Evolutionary conservation across 2,113 vertebrate genomes (phyloP), one percentile per base, ranked within the genome.

Genomic region (Planiliza haematocheilus): DNA sequence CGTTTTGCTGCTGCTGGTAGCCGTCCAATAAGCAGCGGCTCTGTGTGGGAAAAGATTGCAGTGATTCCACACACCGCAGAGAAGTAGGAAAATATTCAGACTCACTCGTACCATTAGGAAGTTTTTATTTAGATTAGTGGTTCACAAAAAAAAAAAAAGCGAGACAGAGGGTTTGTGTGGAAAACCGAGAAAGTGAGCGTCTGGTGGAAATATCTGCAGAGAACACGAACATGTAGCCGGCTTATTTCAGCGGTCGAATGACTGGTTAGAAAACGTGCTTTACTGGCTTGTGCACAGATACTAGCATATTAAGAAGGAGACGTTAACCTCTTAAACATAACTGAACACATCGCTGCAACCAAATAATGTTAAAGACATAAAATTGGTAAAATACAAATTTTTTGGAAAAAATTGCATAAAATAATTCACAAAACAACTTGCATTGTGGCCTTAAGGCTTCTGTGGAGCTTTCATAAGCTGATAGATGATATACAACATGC

Each of bases 131-230:
- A 37, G 18, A 66, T 39, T 55, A 37, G 61, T 46, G 75, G 72
- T 48, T 20, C 0, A 14, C 3, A 30, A 30, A 30, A 30, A 30
- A 14, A 52, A 51, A 55, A 74, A 38, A 49, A 8, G 57, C 5
- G 20, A 52, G 70, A 77, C 2, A 10, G 8, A 24, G 71, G 14
- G 39, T 74, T 64, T 58, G 11, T 46, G 52, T 46, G 24, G 56
- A 61, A 21, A 45, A 20, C 30, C 1, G 14, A 78, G 46, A 34
- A 39, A 59, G 65, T 60, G 38, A 4, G 8, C 12, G 43, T 65
- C 51, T 66, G 21, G 57, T 71, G 78, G 75, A 84, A 86, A 81
- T 73, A 68, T 68, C n/a, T 78, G 66, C 10, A 58, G 46, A 52
- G 18, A 53, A 67, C 51, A 64, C 52, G 56, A 34, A 46, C 17